Percentiles rank a stretch among this genome's conserved stretches.
Conservation (phyloP, 1,140 invertebrate genomes). For the Muscidifurax raptorellus region DNA sequence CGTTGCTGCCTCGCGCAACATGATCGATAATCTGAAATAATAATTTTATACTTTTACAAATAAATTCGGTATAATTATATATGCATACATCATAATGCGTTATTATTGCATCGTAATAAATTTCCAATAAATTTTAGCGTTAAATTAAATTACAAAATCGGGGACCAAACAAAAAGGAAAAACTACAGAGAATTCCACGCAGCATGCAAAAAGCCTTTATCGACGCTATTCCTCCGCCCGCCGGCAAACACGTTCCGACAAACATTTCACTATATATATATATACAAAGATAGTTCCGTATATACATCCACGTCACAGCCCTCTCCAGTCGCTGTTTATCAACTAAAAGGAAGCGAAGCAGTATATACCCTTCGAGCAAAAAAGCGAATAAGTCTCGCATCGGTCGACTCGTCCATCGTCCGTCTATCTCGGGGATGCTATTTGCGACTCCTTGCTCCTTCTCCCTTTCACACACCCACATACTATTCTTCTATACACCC, state of each 20-base stretch:
- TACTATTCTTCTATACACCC: background rate
- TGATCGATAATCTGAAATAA: background rate
- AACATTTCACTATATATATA: background rate
- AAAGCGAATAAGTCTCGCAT: background rate
- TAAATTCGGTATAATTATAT: background rate
- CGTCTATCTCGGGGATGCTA: constrained; percentile 17
- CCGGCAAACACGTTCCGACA: background rate
- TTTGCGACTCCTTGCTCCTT: constrained; percentile 9
- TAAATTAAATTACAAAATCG: background rate
- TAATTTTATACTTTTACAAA: background rate
- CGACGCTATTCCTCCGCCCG: background rate
- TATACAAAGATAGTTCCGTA: background rate
- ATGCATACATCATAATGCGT: background rate
- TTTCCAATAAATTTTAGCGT: background rate
- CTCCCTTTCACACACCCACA: background rate
- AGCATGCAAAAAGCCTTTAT: background rate
- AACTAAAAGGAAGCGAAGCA: background rate
- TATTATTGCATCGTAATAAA: background rate
- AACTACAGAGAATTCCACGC: too few relatives aligned
- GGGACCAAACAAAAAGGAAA: background rate
- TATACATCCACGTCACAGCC: background rate
- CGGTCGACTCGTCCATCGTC: background rate
- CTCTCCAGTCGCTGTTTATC: background rate
- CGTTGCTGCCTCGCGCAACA: background rate
- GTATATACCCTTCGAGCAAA: background rate